Conservation (phyloP, 1,140 invertebrate species). For the silkworm (Bombyx mori) region ASM3026992v2 NC_085126.1:7928501-7929000, state of each 20-base stretch:
- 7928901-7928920: conserved; percentile 15
- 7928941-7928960: conserved; percentile 84
- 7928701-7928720: conserved; percentile 22
- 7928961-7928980: conserved; percentile 87
- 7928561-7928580: conserved; percentile 77
- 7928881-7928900: conserved; percentile 1
- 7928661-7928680: conserved; percentile 56
- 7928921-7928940: conserved; percentile 64
- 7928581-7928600: conserved; percentile 73
- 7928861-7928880: conserved; percentile 1
- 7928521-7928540: conserved; percentile 20
- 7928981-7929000: conserved; percentile 89
- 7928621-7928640: conserved; percentile 75
- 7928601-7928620: conserved; percentile 74
- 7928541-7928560: conserved; percentile 51
- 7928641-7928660: conserved; percentile 71
- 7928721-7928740: conserved; percentile 28
- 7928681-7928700: conserved; percentile 47
- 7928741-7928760: conserved; percentile 47
- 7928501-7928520: neutral
- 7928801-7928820: conserved; percentile 19
- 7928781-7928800: conserved; percentile 35
- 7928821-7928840: conserved; percentile 15
- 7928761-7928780: conserved; percentile 10
- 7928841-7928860: conserved; percentile 3